These are phyloP conservation scores for Elegia similella DNA, from an alignment of 2,888 invertebrate genomes.

Conservation along the genomic window DNA sequence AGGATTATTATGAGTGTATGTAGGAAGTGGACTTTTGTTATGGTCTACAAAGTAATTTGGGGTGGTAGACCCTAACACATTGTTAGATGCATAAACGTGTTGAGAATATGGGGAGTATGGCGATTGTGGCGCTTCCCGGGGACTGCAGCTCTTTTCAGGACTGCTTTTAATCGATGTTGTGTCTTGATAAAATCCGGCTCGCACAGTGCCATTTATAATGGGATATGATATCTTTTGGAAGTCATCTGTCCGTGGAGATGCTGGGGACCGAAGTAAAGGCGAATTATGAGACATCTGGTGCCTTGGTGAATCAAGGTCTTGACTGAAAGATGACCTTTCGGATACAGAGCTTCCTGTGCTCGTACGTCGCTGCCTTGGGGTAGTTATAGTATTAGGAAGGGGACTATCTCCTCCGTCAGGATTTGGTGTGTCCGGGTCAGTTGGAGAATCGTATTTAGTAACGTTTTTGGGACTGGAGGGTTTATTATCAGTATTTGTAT, in stretches of 20 bases:
- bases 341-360: slow-evolving; percentile 91
- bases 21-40: slow-evolving; percentile 69
- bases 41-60: slow-evolving; percentile 72
- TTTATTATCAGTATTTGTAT: slow-evolving; percentile 49
- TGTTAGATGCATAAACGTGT: slow-evolving; percentile 72
- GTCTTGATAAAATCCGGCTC: slow-evolving; percentile 95
- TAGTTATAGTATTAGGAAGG: slow-evolving; percentile 50
- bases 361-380: slow-evolving; percentile 84
- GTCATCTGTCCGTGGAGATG: slow-evolving; percentile 88
- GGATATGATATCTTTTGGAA: slow-evolving; percentile 86
- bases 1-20: slow-evolving; percentile 67
- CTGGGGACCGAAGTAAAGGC: slow-evolving; percentile 87
- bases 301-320: slow-evolving; percentile 88
- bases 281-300: slow-evolving; percentile 89
- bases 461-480: slow-evolving; percentile 53
- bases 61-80: slow-evolving; percentile 54
- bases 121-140: slow-evolving; percentile 85
- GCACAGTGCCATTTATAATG: slow-evolving; percentile 89
- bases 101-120: slow-evolving; percentile 72
- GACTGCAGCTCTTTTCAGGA: slow-evolving; percentile 92
- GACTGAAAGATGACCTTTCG: slow-evolving; percentile 89
- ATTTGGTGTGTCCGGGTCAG: slow-evolving; percentile 60
- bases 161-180: slow-evolving; percentile 91
- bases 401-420: slow-evolving; percentile 72
- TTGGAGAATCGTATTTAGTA: slow-evolving; percentile 65